Evolutionary conservation across 2,888 invertebrate species (phyloP), one percentile per base, ranked within the genome.

Genomic region (Cybosia mesomella): DNA sequence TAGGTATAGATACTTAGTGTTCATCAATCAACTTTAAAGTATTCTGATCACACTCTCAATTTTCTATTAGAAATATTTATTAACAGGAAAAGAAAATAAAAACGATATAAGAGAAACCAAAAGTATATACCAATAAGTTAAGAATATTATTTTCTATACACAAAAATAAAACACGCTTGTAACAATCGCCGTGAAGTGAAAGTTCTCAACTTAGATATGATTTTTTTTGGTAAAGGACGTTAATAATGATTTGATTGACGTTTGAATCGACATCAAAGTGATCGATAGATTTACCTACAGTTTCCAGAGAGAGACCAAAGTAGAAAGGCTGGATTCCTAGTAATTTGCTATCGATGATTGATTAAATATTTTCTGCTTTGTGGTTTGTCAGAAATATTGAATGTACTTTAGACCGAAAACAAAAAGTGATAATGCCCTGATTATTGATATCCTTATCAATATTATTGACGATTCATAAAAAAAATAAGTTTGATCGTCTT

Each of bases 211-310:
- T 49, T n/a, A n/a, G 8, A n/a, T 49, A 9, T 49, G 49, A 49
- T n/a, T n/a, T 9, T 49, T n/a, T n/a, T n/a, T 8, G 43, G 18
- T 5, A 39, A 2, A 15, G 7, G 5, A 49, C 43, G 18, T 1
- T 49, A 49, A 49, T 49, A n/a, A n/a, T n/a, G 9, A 43, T n/a
- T 49, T 49, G n/a, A 49, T 49, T n/a, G 49, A n/a, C 49, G n/a
- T 49, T 49, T 49, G 49, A 49, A 49, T 49, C n/a, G 49, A 49
- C 8, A 9, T 18, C 9, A 49, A 49, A 49, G 49, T 8, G 18
- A 49, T 49, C 49, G 8, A 49, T 49, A n/a, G 49, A 49, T 49
- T n/a, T 49, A n/a, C n/a, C 49, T 49, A 49, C 49, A 49, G 49
- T 49, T 43, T 36, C n/a, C n/a, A n/a, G n/a, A n/a, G n/a, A n/a